Percentiles rank a stretch among this genome's conserved stretches.
Conservation (phyloP, 2,113 vertebrate genomes). For the Coreoperca whiteheadi region DNA sequence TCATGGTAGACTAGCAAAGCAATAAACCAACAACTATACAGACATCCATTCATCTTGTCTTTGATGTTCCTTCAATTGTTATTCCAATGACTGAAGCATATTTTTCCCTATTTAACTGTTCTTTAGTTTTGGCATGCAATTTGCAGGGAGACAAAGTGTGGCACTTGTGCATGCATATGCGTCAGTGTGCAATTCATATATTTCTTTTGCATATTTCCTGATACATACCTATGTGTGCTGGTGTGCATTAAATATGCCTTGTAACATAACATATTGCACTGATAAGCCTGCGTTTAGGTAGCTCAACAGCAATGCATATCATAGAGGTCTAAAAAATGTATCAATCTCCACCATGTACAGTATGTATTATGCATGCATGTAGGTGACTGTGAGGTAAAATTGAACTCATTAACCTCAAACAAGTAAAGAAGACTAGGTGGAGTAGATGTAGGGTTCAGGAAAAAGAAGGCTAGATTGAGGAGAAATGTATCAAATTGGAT, state of each 20-base stretch:
- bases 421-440: conserved; percentile 6
- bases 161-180: not conserved
- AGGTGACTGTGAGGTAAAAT: conserved; percentile 10
- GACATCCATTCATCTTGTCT: conserved; percentile 21
- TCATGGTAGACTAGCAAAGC: conserved; percentile 22
- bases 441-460: not conserved
- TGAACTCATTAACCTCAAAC: conserved; percentile 20
- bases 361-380: conserved; percentile 23
- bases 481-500: conserved; percentile 39
- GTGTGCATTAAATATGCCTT: not conserved
- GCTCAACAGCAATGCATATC: conserved; percentile 15
- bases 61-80: conserved; percentile 12
- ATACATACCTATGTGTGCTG: not conserved
- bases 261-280: not conserved
- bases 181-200: not conserved
- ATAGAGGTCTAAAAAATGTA: conserved; percentile 20
- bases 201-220: not conserved
- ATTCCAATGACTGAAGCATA: not conserved
- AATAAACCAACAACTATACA: conserved; percentile 36
- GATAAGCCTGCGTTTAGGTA: conserved; percentile 7
- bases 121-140: conserved; percentile 2
- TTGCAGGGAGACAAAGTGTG: not conserved
- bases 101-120: not conserved
- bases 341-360: not conserved
- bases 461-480: conserved; percentile 26